Evolutionary conservation across 2,888 invertebrate species (phyloP).

Genomic region (Dryocosmus kuriphilus): DNA sequence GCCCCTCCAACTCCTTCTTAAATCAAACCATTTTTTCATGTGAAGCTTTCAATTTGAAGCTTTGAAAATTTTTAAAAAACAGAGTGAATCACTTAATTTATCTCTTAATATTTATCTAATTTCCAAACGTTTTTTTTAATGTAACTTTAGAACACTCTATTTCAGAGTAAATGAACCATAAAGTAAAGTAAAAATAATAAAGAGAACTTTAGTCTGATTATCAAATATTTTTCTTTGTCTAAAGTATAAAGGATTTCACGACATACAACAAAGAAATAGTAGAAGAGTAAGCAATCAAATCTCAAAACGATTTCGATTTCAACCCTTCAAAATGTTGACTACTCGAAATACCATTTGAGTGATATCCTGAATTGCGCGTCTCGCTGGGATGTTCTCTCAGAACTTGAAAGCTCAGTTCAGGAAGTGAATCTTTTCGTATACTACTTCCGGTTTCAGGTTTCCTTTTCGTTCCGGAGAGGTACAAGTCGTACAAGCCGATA

Average conservation of each 20-base stretch:
- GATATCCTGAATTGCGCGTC: slow-evolving; percentile 25
- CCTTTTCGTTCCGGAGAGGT: background rate
- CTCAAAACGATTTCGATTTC: background rate
- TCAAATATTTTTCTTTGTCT: no score
- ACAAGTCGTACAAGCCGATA: slow-evolving; percentile 25
- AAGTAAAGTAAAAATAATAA: no score
- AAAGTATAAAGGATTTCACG: background rate
- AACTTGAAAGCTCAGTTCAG: slow-evolving; percentile 22
- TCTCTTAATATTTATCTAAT: no score
- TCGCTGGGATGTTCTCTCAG: slow-evolving; percentile 15
- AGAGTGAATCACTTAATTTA: no score
- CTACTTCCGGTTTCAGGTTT: slow-evolving; percentile 31
- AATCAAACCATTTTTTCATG: no score
- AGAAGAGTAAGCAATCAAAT: background rate
- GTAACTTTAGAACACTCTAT: no score
- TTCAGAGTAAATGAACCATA: no score
- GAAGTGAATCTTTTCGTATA: slow-evolving; percentile 8
- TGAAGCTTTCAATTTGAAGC: no score
- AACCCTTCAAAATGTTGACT: background rate
- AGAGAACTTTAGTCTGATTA: no score
- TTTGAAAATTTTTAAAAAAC: no score
- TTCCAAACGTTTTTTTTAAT: no score
- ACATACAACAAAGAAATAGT: background rate
- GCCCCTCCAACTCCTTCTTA: no score
- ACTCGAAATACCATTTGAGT: background rate